phyloP scores from a whole-genome alignment of 1,140 invertebrate genomes.

The Anastatus disparis region DNA sequence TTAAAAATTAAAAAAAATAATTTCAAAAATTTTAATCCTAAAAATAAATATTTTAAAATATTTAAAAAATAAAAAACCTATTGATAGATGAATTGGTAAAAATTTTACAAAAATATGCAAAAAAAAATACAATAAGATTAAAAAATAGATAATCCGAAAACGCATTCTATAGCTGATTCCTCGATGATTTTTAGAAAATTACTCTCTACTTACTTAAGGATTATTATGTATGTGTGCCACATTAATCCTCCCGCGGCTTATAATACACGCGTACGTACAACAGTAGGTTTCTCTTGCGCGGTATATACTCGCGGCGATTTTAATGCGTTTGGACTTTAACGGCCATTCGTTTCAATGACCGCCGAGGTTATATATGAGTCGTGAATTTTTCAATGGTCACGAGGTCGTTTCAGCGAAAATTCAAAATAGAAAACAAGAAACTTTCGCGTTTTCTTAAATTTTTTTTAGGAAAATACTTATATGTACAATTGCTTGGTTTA shows the following conservation, averaged over 20 bases:
- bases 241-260: background rate
- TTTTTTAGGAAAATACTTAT: too few relatives aligned
- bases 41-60: too few relatives aligned
- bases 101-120: too few relatives aligned
- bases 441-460: too few relatives aligned
- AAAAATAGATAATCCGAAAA: background rate
- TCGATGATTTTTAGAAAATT: slow-evolving; percentile 27
- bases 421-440: too few relatives aligned
- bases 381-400: slow-evolving; percentile 19
- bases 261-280: background rate
- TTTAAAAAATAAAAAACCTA: too few relatives aligned
- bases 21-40: too few relatives aligned
- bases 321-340: slow-evolving; percentile 10
- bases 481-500: too few relatives aligned
- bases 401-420: slow-evolving; percentile 1
- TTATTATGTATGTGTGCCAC: slow-evolving; percentile 27
- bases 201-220: slow-evolving; percentile 1
- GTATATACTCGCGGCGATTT: background rate
- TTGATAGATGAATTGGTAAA: too few relatives aligned
- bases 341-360: background rate
- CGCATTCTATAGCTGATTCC: background rate
- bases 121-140: too few relatives aligned
- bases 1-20: too few relatives aligned
- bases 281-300: slow-evolving; percentile 14
- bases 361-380: background rate